Percentiles rank a stretch among this genome's conserved stretches.
These are phyloP conservation scores for Eugnorisma glareosa DNA, from an alignment of 2,888 invertebrate species.

Conservation along the genomic window DNA sequence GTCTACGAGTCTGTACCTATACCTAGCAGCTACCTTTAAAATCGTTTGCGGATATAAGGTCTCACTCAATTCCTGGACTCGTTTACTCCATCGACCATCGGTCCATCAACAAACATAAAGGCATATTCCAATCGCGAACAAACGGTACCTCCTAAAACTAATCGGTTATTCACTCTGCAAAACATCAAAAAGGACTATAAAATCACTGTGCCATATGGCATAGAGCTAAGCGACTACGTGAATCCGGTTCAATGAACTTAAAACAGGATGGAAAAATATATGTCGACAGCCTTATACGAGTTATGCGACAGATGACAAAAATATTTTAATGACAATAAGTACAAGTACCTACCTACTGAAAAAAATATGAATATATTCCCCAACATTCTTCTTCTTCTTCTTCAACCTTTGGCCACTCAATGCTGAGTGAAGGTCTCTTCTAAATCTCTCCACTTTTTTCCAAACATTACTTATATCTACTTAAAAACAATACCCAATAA, in stretches of 20 bases:
- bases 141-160: not conserved
- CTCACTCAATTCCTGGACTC: not conserved
- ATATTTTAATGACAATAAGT: conserved; percentile 24
- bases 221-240: conserved; percentile 70
- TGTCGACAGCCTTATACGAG: not conserved
- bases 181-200: not conserved
- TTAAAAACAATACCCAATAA: no score
- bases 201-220: conserved; percentile 13
- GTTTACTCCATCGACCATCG: not conserved
- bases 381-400: no score
- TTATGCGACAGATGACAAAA: conserved; percentile 7
- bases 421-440: no score
- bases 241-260: conserved; percentile 83
- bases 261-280: conserved; percentile 45
- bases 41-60: not conserved
- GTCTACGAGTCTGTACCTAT: not conserved
- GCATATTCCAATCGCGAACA: not conserved
- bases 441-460: no score
- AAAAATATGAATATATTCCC: not conserved
- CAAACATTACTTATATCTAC: not conserved
- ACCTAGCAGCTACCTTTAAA: not conserved
- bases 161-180: not conserved
- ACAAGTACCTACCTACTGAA: not conserved
- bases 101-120: not conserved
- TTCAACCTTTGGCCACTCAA: no score